These are phyloP conservation scores for Rhamphomyia laevipes DNA, from an alignment of 2,888 invertebrate genomes.

Conservation along the genomic window DNA sequence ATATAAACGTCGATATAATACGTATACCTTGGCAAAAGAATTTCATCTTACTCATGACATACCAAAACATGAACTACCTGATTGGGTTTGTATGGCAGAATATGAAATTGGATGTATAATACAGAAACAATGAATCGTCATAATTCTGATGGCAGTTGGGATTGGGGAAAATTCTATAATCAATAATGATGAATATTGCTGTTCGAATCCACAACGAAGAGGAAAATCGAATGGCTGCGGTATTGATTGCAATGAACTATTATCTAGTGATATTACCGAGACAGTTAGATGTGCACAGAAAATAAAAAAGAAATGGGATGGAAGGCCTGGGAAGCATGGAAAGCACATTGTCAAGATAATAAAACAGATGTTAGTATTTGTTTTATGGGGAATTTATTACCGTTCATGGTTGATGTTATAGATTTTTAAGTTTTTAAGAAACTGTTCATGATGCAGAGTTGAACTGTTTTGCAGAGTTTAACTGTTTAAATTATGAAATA, in stretches of 20 bases:
- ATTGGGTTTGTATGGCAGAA: constrained; percentile 16
- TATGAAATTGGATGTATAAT: constrained; percentile 19
- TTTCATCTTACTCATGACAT: constrained; percentile 21
- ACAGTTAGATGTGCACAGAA: constrained; percentile 16
- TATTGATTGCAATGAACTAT: constrained; percentile 15
- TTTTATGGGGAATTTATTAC: no score
- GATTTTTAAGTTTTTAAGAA: no score
- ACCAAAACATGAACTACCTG: not conserved
- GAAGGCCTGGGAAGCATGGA: constrained; percentile 22
- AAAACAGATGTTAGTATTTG: no score
- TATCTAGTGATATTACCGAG: constrained; percentile 16
- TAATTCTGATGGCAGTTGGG: constrained; percentile 34
- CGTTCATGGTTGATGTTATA: no score
- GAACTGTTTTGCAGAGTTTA: no score
- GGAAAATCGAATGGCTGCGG: constrained; percentile 16
- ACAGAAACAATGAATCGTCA: constrained; percentile 31
- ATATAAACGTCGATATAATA: constrained; percentile 8
- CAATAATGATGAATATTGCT: constrained; percentile 23
- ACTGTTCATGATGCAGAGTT: no score
- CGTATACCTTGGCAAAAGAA: constrained; percentile 28
- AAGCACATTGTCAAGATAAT: constrained; percentile 9
- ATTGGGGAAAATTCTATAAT: constrained; percentile 24
- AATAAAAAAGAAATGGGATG: constrained; percentile 15
- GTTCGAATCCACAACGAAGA: constrained; percentile 11
- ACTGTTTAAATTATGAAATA: no score